Evolutionary conservation across 2,888 invertebrate species (phyloP).

Genomic region (Cantharis lateralis): DNA sequence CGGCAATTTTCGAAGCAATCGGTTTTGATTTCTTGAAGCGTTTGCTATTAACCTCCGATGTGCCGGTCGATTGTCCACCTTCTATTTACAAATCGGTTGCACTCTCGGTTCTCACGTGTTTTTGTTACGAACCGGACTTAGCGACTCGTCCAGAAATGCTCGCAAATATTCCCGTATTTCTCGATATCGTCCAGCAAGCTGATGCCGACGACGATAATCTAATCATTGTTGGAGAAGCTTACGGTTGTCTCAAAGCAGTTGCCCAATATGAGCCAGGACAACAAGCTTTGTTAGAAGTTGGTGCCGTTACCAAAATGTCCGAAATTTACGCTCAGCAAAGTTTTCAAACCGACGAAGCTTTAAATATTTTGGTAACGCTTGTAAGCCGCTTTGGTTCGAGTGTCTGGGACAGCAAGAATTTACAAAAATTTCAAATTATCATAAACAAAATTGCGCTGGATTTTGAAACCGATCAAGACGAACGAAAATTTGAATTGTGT

Average conservation of each 20-base stretch:
- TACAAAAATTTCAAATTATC: conserved; percentile 79
- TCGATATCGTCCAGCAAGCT: conserved; percentile 82
- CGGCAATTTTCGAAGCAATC: conserved; percentile 84
- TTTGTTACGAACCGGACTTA: conserved; percentile 80
- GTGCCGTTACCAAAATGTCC: conserved; percentile 80
- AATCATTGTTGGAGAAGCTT: conserved; percentile 85
- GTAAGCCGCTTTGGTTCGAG: conserved; percentile 72
- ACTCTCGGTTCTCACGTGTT: conserved; percentile 82
- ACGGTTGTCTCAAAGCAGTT: conserved; percentile 80
- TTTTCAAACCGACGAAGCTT: conserved; percentile 87
- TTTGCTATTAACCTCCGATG: conserved; percentile 73
- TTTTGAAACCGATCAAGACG: conserved; percentile 87
- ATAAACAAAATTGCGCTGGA: conserved; percentile 83
- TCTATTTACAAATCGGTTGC: conserved; percentile 91
- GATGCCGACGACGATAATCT: conserved; percentile 85
- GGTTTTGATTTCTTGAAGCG: conserved; percentile 86
- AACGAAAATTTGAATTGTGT: conserved; percentile 88
- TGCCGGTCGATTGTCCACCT: conserved; percentile 87
- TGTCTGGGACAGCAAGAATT: conserved; percentile 77
- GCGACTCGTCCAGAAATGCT: conserved; percentile 84
- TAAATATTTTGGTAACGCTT: conserved; percentile 75
- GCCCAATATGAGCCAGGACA: conserved; percentile 80
- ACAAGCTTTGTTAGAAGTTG: conserved; percentile 76
- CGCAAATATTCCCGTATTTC: conserved; percentile 78
- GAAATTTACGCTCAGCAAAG: conserved; percentile 87